These are phyloP conservation scores for Xestia c-nigrum DNA, from an alignment of 2,888 invertebrate species.

Conservation along the genomic window DNA sequence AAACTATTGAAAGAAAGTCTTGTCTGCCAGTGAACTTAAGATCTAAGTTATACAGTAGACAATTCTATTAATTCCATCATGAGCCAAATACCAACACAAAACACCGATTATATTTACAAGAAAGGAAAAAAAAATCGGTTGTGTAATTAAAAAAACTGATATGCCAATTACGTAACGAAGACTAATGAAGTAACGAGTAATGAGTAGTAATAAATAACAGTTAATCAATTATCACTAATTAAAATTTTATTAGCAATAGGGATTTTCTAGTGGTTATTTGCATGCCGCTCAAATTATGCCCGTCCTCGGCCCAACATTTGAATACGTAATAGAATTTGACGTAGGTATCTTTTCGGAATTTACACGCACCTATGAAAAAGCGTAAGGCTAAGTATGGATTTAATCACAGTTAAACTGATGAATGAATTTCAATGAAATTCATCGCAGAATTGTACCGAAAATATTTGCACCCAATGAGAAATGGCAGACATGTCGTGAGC, in stretches of 20 bases:
- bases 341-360: neutral
- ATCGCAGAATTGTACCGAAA: too few relatives aligned
- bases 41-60: neutral
- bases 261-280: conserved; percentile 14
- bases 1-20: too few relatives aligned
- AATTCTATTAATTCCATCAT: neutral
- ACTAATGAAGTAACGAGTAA: neutral
- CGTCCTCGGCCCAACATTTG: conserved; percentile 26
- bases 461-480: too few relatives aligned
- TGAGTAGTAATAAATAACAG: neutral
- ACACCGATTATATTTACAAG: neutral
- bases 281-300: conserved; percentile 22
- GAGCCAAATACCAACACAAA: neutral
- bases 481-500: too few relatives aligned
- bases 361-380: too few relatives aligned
- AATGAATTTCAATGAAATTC: neutral
- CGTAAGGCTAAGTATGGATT: too few relatives aligned
- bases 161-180: neutral
- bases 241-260: neutral
- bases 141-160: neutral
- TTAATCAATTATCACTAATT: conserved; percentile 1
- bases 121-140: neutral
- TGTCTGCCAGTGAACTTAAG: neutral
- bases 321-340: neutral
- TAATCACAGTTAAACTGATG: neutral